Evolutionary conservation across 2,888 invertebrate species (phyloP).

Genomic region (Gibbula magus): DNA sequence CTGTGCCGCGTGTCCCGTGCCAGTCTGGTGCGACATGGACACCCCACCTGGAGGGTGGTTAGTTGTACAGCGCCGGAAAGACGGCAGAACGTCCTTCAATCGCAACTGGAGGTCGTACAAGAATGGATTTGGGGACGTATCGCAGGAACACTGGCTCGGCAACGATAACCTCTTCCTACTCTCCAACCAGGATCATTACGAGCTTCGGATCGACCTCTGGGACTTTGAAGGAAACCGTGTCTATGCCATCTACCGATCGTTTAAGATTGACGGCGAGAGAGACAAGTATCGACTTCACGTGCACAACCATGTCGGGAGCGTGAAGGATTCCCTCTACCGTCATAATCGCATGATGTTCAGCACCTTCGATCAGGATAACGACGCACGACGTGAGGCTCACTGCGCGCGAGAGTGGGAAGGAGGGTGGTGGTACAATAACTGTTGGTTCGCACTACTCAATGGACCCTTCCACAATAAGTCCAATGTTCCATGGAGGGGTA

Average conservation of each 20-base stretch:
- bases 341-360: constrained; percentile 95
- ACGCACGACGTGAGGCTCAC: constrained; percentile 85
- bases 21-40: constrained; percentile 82
- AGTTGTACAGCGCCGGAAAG: constrained; percentile 63
- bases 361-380: constrained; percentile 90
- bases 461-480: constrained; percentile 84
- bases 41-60: constrained; percentile 76
- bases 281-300: constrained; percentile 69
- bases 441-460: constrained; percentile 94
- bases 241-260: constrained; percentile 67
- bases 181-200: constrained; percentile 69
- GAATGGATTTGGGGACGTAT: constrained; percentile 70
- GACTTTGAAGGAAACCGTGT: constrained; percentile 72
- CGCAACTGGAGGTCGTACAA: constrained; percentile 69
- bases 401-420: constrained; percentile 95
- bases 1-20: constrained; percentile 69
- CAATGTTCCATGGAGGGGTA: constrained; percentile 64
- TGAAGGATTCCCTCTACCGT: constrained; percentile 90
- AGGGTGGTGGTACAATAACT: constrained; percentile 98
- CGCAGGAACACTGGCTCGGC: constrained; percentile 70
- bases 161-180: constrained; percentile 72
- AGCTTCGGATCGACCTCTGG: constrained; percentile 71
- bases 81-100: constrained; percentile 63
- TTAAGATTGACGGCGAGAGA: constrained; percentile 70
- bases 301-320: constrained; percentile 80